These are phyloP conservation scores for Micrastur ruficollis DNA, from an alignment of 2,797 vertebrate species.

Conservation along the genomic window DNA sequence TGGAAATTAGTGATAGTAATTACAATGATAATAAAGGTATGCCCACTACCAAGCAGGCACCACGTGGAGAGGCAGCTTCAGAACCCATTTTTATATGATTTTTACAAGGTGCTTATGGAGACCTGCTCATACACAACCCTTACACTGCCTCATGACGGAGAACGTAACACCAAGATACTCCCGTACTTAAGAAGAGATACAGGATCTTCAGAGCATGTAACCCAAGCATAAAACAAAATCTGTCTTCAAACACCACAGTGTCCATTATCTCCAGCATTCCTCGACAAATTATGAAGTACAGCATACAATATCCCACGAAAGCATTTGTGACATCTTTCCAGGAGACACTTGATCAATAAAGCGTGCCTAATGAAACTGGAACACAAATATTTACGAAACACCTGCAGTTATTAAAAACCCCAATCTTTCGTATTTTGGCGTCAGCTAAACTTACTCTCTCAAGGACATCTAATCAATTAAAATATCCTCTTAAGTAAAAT, in stretches of 20 bases:
- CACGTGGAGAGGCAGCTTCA: neutral
- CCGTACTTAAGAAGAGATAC: neutral
- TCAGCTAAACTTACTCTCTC: neutral
- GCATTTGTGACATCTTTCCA: neutral
- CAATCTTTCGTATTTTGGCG: neutral
- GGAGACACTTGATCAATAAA: neutral
- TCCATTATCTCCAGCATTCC: neutral
- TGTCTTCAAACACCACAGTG: neutral
- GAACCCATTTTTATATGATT: neutral
- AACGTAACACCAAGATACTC: neutral
- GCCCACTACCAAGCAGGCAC: neutral
- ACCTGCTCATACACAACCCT: neutral
- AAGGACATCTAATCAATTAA: neutral
- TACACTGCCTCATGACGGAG: fast-evolving
- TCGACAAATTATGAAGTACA: neutral
- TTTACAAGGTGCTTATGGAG: neutral
- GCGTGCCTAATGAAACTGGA: neutral
- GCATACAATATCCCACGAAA: neutral
- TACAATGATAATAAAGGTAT: neutral
- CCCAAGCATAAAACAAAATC: neutral
- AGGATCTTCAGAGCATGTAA: neutral
- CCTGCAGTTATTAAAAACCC: neutral
- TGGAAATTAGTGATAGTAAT: neutral
- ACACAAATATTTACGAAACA: neutral
- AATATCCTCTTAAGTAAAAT: neutral